A percentile compares a stretch with the other conserved stretches of the same genome.
These are phyloP conservation scores for Noctua janthe DNA, from an alignment of 2,888 invertebrate genomes.

Conservation along the genomic window DNA sequence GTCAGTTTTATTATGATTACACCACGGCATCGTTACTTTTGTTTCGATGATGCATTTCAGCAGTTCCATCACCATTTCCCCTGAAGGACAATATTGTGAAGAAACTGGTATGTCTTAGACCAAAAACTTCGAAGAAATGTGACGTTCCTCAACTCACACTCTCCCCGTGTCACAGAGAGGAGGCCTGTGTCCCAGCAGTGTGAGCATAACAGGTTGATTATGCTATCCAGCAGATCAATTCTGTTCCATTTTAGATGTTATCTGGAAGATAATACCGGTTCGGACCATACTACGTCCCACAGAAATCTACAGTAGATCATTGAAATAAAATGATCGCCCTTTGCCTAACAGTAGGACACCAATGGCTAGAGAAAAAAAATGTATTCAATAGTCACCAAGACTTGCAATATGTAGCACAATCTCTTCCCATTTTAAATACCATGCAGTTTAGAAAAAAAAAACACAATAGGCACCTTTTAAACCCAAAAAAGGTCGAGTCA, in stretches of 20 bases:
- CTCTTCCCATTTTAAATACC: slow-evolving; percentile 34
- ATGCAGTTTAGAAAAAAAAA: slow-evolving; percentile 16
- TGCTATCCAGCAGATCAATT: background rate
- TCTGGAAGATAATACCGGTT: too few relatives aligned
- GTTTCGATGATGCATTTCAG: background rate
- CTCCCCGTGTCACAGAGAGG: background rate
- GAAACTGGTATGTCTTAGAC: background rate
- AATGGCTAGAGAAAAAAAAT: background rate
- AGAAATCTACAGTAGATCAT: background rate
- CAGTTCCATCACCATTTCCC: background rate
- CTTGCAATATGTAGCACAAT: slow-evolving; percentile 18
- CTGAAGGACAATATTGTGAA: background rate
- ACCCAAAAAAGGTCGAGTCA: slow-evolving; percentile 49
- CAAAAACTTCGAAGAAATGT: background rate
- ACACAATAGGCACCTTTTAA: slow-evolving; percentile 39
- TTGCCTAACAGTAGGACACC: background rate
- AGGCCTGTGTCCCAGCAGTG: background rate
- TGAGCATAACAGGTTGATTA: background rate
- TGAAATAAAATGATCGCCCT: background rate
- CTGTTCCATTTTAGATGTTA: background rate
- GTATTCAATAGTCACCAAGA: background rate
- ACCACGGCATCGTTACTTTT: background rate
- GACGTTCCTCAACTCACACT: background rate
- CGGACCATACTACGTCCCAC: too few relatives aligned
- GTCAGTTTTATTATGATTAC: slow-evolving; percentile 64